phyloP scores from a whole-genome alignment of 1,140 invertebrate species.

The Riptortus pedestris region DNA sequence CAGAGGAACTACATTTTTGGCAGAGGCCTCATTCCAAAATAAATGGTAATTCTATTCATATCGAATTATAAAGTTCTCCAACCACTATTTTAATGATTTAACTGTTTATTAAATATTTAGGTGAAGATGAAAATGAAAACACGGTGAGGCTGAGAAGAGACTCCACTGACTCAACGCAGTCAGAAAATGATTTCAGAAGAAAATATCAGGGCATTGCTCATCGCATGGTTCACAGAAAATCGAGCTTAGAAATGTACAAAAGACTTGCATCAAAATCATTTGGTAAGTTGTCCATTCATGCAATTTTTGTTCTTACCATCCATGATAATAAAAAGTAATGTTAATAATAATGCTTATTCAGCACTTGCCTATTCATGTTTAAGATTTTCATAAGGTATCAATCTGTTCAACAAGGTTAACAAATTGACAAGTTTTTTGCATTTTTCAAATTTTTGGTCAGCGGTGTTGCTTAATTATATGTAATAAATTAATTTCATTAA shows the following conservation, averaged over 20 bases:
- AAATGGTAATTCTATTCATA: not conserved
- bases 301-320: too few relatives aligned
- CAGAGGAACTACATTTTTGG: conserved; percentile 60
- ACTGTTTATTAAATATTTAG: too few relatives aligned
- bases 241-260: conserved; percentile 82
- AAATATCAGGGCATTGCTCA: conserved; percentile 78
- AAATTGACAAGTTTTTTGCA: too few relatives aligned
- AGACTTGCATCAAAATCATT: conserved; percentile 72
- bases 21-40: conserved; percentile 40
- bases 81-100: too few relatives aligned
- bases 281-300: conserved; percentile 46
- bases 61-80: not conserved
- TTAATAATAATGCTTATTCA: not conserved
- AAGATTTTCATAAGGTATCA: not conserved
- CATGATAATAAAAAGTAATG: too few relatives aligned
- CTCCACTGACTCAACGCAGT: conserved; percentile 64
- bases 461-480: too few relatives aligned
- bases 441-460: too few relatives aligned
- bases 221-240: conserved; percentile 79
- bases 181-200: conserved; percentile 74
- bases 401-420: too few relatives aligned
- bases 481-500: too few relatives aligned
- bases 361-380: not conserved
- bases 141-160: conserved; percentile 41
- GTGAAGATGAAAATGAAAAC: conserved; percentile 34